Percentiles rank a stretch among this genome's conserved stretches.
Evolutionary conservation across 2,888 invertebrate genomes (phyloP).

Genomic region (Tinea pellionella): DNA sequence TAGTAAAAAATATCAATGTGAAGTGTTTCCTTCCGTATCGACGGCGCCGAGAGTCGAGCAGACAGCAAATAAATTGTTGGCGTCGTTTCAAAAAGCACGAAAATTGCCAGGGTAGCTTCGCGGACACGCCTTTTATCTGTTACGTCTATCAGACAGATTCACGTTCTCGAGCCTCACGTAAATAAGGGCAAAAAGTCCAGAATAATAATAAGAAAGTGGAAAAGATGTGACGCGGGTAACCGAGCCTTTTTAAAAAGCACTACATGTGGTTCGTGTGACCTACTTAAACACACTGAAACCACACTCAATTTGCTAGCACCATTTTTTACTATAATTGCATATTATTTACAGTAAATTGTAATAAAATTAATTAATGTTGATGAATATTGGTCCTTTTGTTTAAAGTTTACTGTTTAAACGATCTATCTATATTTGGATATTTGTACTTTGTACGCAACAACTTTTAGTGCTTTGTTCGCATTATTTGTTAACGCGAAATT

Average conservation of each 20-base stretch:
- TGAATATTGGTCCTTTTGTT: no score
- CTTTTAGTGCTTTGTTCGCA: no score
- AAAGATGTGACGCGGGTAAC: constrained; percentile 29
- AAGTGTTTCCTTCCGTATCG: constrained; percentile 49
- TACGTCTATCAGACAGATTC: constrained; percentile 48
- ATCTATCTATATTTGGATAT: no score
- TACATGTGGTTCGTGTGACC: constrained; percentile 28
- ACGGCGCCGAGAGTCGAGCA: constrained; percentile 38
- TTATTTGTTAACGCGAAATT: no score
- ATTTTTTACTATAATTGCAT: no score
- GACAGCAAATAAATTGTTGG: constrained; percentile 61
- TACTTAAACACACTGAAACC: constrained; percentile 26
- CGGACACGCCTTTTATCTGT: constrained; percentile 66
- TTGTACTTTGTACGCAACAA: no score
- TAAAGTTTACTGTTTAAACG: no score
- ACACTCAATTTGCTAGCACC: no score
- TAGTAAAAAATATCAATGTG: constrained; percentile 45
- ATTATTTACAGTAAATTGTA: no score
- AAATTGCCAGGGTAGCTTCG: constrained; percentile 48
- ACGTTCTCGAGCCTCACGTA: constrained; percentile 36
- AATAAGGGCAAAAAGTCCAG: constrained; percentile 42
- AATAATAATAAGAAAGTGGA: constrained; percentile 37
- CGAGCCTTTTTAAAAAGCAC: constrained; percentile 33
- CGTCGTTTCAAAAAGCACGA: constrained; percentile 56
- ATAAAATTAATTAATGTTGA: no score